These are phyloP conservation scores for Eilema caniola DNA, from an alignment of 2,888 invertebrate genomes.

Conservation along the genomic window DNA sequence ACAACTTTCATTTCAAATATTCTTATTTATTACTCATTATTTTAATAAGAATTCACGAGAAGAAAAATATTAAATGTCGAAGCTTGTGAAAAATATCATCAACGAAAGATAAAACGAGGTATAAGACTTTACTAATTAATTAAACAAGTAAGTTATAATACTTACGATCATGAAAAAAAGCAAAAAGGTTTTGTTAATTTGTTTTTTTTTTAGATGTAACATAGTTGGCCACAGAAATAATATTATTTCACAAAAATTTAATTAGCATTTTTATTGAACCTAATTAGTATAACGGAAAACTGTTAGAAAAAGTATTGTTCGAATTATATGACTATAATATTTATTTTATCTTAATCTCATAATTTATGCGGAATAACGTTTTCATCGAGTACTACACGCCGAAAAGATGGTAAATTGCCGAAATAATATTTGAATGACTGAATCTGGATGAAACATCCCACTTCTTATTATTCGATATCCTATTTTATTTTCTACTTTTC, in stretches of 20 bases:
- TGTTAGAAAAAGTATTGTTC: not conserved
- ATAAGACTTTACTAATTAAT: no score
- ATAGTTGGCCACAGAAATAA: not conserved
- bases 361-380: not conserved
- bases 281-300: not conserved
- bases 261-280: slow-evolving; percentile 1
- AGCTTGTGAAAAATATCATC: no score
- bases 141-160: not conserved
- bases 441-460: not conserved
- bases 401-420: not conserved
- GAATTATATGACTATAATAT: not conserved
- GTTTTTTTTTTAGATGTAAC: not conserved
- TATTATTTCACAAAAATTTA: slow-evolving; percentile 2
- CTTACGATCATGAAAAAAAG: slow-evolving; percentile 1
- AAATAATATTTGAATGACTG: not conserved
- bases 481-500: no score
- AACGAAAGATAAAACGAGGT: not conserved
- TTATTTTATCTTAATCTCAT: not conserved
- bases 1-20: no score
- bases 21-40: no score
- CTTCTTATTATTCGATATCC: not conserved
- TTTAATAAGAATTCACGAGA: no score
- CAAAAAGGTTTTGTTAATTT: not conserved
- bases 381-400: not conserved
- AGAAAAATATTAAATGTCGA: no score